phyloP scores from a whole-genome alignment of 2,888 invertebrate species.

The Aphelenchoides bicaudatus region DNA sequence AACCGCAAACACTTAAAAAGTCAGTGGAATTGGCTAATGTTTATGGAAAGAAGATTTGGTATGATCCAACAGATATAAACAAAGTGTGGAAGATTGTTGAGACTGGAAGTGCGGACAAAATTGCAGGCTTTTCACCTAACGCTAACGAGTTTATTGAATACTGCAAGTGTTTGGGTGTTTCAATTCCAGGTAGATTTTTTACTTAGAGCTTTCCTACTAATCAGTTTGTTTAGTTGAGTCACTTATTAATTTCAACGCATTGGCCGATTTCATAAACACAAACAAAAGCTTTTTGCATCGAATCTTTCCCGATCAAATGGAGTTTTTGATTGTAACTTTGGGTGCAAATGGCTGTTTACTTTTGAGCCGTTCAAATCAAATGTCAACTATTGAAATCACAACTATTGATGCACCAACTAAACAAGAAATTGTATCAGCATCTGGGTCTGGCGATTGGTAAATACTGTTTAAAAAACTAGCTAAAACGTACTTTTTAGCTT shows the following conservation, averaged over 20 bases:
- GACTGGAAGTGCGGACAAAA: constrained; percentile 2
- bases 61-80: constrained; percentile 63
- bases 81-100: constrained; percentile 48
- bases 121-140: constrained; percentile 27
- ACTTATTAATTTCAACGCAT: neutral
- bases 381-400: constrained; percentile 20
- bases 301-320: neutral
- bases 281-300: constrained; percentile 8
- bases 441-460: constrained; percentile 54
- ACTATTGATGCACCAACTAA: neutral
- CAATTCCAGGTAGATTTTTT: neutral
- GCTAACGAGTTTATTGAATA: constrained; percentile 24
- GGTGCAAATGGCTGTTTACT: constrained; percentile 19
- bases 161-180: constrained; percentile 5
- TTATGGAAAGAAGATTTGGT: constrained; percentile 61
- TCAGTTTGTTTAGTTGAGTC: neutral
- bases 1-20: neutral
- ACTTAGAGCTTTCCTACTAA: constrained; percentile 4
- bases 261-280: constrained; percentile 1
- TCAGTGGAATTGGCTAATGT: constrained; percentile 16
- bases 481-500: constrained; percentile 28
- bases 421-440: constrained; percentile 45
- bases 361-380: too few species aligned
- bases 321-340: constrained; percentile 13
- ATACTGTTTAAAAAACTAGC: constrained; percentile 4